Evolutionary conservation across 2,888 invertebrate species (phyloP), one percentile per base, ranked within the genome.

Genomic region (Mimas tiliae): DNA sequence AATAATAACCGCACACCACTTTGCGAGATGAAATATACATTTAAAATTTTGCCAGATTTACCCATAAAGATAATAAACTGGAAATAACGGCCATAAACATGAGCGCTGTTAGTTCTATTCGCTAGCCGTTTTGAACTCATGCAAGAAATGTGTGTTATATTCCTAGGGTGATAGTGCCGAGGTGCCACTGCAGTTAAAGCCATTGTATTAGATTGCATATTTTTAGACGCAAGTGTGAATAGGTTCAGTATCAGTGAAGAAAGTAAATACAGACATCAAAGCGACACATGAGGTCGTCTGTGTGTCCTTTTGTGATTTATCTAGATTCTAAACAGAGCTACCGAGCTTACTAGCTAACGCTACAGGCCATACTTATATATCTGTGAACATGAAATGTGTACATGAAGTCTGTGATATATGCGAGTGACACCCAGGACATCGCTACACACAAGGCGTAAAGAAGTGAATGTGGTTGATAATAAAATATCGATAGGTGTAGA

Each of bases 31-130:
- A 74, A 74, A 79, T 73, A 67, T 68, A 68, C 77, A 72, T 73
- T 75, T 76, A 80, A 69, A 90, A 91, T 93, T 93, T 93, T 91
- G 93, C 92, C 92, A 91, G 92, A 90, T 91, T 91, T 91, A 91
- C 92, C 91, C 83, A 80, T 75, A 72, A 76, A 76, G 80, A 81
- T 72, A 74, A 71, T 72, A 74, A 77, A 79, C 74, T 81, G 91
- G 91, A 88, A 93, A 92, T 93, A 93, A 92, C 93, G 93, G 93
- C 92, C 92, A 91, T 85, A 75, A 74, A 79, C 71, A 71, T 78
- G 80, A 85, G 76, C 79, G 80, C 79, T 82, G n/a, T 82, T 84
- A 84, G 72, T 76, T 82, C 89, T 89, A 90, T 81, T 80, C 80
- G 75, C 82, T 88, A 89, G 91, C 91, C 91, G 88, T 89, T 83